phyloP scores from a whole-genome alignment of 2,888 invertebrate genomes.

The Ormyrus thymus region DNA sequence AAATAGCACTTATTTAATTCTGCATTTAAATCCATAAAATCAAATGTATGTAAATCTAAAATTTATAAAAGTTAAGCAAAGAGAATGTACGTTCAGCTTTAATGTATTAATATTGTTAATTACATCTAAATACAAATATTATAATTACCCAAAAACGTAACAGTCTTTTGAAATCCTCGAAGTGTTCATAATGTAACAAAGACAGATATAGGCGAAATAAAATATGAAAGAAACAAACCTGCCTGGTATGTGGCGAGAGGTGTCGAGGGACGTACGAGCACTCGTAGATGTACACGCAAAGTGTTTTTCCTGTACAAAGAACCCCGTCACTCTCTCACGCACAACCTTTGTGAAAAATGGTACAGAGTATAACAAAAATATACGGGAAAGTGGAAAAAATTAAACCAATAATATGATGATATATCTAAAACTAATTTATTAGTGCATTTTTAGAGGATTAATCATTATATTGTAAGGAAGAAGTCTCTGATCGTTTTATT shows the following conservation, averaged over 20 bases:
- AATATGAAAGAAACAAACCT: constrained; percentile 69
- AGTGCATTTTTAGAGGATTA: background rate
- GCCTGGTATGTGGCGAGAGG: constrained; percentile 72
- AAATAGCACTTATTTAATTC: too few species aligned
- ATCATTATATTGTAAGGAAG: constrained; percentile 4
- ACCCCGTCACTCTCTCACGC: constrained; percentile 74
- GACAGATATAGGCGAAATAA: background rate
- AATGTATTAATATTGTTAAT: too few species aligned
- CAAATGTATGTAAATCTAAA: too few species aligned
- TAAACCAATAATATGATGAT: background rate
- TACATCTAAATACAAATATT: too few species aligned
- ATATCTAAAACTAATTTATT: background rate
- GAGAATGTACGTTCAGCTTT: too few species aligned
- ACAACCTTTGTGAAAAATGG: constrained; percentile 64
- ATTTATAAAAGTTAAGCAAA: too few species aligned
- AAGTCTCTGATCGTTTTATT: background rate
- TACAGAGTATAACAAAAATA: constrained; percentile 49
- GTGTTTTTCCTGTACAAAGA: constrained; percentile 74
- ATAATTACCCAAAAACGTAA: too few species aligned
- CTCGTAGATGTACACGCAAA: constrained; percentile 70
- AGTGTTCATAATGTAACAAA: background rate
- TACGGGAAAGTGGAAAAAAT: constrained; percentile 35
- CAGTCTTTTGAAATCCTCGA: too few species aligned
- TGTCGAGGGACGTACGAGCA: constrained; percentile 73
- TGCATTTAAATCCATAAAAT: too few species aligned